Base-by-base conservation (phyloP, 2,113 vertebrate genomes). In the Zonotrichia leucophrys region DNA sequence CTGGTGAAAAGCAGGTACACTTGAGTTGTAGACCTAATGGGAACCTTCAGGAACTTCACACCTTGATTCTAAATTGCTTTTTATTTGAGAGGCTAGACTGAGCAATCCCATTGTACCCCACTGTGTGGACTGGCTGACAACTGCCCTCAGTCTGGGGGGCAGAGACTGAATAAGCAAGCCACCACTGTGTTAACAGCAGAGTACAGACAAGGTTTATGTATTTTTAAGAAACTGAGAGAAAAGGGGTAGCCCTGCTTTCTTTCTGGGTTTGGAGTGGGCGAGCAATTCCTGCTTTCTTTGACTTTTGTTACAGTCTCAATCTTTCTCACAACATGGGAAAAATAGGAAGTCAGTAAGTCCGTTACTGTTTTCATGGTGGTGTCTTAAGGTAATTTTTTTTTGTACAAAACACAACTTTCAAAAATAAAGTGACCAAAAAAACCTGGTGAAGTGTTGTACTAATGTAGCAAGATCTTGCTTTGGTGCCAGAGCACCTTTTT, bases 391-490 rank as follows among this genome's bases (percentile, higher is more conserved):
- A 63, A 84, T 89, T 94, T 95, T 96, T 98, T 98, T 98, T 98
- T 98, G 97, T 98, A 98, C 66, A 94, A 97, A 98, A 97, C 84
- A 96, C 74, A 93, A 96, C 63, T 97, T 96, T 95, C 55, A 95
- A 96, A 93, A 97, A 95, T 97, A 97, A 98, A 97, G 89, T 75
- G 56, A 96, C 93, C 52, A 75, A 96, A 96, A 96, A 97, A 96
- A 86, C 4, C 27, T 23, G 50, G 47, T 73, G 10, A 79, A 91
- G 60, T 42, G 35, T 66, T 41, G n/a, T 83, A 68, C 23, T 97
- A 49, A 46, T 90, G 31, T 76, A 60, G 37, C 9, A 84, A 53
- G 42, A 83, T 18, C 39, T 53, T 87, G 16, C 12, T 81, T 70
- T 58, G 42, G 12, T 81, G 30, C 21, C 37, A 78, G 25, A 84